These are phyloP conservation scores for Nothocercus julius DNA, from an alignment of 2,113 vertebrate species.

Conservation along the genomic window DNA sequence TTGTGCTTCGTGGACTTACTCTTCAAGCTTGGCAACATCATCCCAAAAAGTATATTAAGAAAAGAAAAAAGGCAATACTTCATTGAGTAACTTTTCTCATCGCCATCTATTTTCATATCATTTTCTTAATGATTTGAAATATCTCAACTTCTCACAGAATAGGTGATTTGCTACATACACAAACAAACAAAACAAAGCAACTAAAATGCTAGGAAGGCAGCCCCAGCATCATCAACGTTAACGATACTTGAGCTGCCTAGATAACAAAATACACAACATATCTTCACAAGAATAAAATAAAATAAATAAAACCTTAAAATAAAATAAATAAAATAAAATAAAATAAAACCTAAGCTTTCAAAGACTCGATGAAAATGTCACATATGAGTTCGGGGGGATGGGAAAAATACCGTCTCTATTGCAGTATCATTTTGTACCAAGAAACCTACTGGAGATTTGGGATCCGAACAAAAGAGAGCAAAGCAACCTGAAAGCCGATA, in stretches of 20 bases:
- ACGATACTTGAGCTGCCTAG: background rate
- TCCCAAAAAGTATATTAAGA: background rate
- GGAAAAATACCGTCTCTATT: background rate
- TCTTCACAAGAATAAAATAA: background rate
- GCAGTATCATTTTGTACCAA: background rate
- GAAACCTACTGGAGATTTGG: background rate
- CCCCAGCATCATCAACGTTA: background rate
- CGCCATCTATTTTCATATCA: background rate
- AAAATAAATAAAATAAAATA: too few species aligned
- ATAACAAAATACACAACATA: background rate
- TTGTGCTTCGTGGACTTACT: background rate
- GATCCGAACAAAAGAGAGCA: conserved; percentile 3
- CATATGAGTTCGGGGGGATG: background rate
- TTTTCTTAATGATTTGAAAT: background rate
- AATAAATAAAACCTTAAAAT: background rate
- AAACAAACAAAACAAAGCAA: background rate
- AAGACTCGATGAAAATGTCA: background rate
- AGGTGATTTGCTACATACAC: background rate
- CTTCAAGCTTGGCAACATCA: background rate
- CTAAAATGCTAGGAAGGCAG: background rate
- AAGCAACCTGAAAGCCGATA: background rate
- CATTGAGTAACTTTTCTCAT: background rate
- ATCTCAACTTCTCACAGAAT: background rate
- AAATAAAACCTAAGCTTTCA: background rate
- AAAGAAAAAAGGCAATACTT: background rate